Conservation (phyloP, 1,140 invertebrate genomes). For the Drosophila mayri region DNA sequence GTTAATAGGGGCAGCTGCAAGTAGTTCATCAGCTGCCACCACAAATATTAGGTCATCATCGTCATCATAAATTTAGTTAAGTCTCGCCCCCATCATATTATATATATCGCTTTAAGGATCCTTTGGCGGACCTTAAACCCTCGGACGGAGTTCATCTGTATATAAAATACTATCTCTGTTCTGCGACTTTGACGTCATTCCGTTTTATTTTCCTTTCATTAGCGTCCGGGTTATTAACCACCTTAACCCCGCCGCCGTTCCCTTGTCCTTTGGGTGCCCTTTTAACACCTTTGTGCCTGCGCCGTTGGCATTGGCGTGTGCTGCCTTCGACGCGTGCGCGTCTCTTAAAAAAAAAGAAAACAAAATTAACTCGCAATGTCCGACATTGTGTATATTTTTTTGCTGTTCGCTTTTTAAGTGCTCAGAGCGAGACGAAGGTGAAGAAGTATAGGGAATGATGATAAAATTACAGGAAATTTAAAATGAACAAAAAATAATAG, state of each 20-base stretch:
- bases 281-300: constrained; percentile 72
- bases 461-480: constrained; percentile 20
- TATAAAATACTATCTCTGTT: not conserved
- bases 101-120: constrained; percentile 5
- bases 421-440: constrained; percentile 4
- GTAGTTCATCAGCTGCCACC: constrained; percentile 58
- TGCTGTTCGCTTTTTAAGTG: constrained; percentile 25
- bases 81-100: constrained; percentile 30
- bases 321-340: constrained; percentile 62
- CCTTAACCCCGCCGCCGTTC: constrained; percentile 49
- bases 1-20: constrained; percentile 61
- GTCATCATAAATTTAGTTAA: constrained; percentile 54
- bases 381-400: constrained; percentile 28
- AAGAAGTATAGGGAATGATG: not conserved
- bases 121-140: constrained; percentile 48
- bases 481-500: not conserved
- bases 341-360: constrained; percentile 38
- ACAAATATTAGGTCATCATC: constrained; percentile 17
- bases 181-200: constrained; percentile 56
- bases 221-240: constrained; percentile 78
- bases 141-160: constrained; percentile 30
- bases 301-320: constrained; percentile 57
- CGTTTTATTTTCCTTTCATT: constrained; percentile 69
- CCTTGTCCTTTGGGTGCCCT: constrained; percentile 64
- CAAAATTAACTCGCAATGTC: constrained; percentile 34